Conservation (phyloP, 64 coral and sea anemone species). For the Anthopleura sola region DNA sequence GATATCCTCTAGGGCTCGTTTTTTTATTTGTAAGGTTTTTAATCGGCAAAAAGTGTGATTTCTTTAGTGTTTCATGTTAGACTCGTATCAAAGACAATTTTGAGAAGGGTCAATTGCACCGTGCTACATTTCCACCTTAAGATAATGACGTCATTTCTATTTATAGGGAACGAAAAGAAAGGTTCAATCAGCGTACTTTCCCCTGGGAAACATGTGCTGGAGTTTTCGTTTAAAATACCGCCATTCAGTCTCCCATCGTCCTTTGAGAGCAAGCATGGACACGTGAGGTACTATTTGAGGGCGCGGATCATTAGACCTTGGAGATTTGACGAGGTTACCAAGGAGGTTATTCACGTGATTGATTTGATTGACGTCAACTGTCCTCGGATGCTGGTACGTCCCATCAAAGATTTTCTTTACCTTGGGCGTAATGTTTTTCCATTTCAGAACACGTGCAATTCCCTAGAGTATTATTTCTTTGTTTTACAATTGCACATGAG, state of each 20-base stretch:
- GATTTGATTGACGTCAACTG: constrained; percentile 83
- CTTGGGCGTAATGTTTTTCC: not conserved
- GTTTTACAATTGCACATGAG: too few relatives aligned
- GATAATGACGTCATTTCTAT: not conserved
- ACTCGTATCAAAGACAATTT: too few relatives aligned
- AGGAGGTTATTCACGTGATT: constrained; percentile 52
- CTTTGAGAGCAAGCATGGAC: constrained; percentile 82
- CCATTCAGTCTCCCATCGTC: constrained; percentile 89
- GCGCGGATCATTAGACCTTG: constrained; percentile 73
- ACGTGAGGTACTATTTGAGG: constrained; percentile 76
- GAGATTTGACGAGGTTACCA: constrained; percentile 81
- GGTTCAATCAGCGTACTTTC: constrained; percentile 13
- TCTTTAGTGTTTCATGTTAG: too few relatives aligned
- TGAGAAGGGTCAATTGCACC: too few relatives aligned
- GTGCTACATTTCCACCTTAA: too few relatives aligned
- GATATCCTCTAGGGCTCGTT: too few relatives aligned
- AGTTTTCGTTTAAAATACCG: constrained; percentile 81
- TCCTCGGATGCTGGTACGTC: constrained; percentile 70
- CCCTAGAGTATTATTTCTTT: too few relatives aligned
- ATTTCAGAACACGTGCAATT: not conserved
- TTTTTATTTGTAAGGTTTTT: too few relatives aligned
- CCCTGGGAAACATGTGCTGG: constrained; percentile 56
- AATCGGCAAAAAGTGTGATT: too few relatives aligned
- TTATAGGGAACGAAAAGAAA: constrained; percentile 14
- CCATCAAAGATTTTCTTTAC: not conserved